Percentiles rank a stretch among this genome's conserved stretches.
Conservation (phyloP, 2,888 invertebrate species). For the Nysson spinosus region DNA sequence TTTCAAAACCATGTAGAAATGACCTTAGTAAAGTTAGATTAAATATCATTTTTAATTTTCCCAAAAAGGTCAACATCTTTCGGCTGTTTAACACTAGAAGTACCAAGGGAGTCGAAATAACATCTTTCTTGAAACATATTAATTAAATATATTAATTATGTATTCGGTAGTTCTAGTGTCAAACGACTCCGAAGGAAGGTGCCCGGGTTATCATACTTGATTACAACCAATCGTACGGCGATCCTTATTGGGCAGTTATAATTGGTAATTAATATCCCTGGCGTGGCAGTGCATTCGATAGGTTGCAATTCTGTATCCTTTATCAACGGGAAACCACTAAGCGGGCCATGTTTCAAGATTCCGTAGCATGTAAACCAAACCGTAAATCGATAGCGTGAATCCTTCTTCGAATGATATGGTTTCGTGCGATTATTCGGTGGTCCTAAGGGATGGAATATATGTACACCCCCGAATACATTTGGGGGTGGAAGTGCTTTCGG, state of each 20-base stretch:
- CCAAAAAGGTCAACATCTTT: too few relatives aligned
- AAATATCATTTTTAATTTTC: too few relatives aligned
- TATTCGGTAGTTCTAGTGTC: too few relatives aligned
- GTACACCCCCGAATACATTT: slow-evolving; percentile 63
- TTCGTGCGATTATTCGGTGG: slow-evolving; percentile 66
- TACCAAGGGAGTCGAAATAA: too few relatives aligned
- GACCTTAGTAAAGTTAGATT: too few relatives aligned
- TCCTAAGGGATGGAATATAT: slow-evolving; percentile 60
- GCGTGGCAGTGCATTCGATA: slow-evolving; percentile 29
- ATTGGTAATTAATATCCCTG: slow-evolving; percentile 53
- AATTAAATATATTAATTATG: too few relatives aligned
- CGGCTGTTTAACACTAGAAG: too few relatives aligned
- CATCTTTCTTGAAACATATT: too few relatives aligned
- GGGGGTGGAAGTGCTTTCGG: slow-evolving; percentile 27
- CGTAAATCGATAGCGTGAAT: slow-evolving; percentile 58
- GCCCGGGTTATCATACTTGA: too few relatives aligned
- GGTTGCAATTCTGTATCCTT: slow-evolving; percentile 34
- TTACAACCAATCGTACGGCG: too few relatives aligned
- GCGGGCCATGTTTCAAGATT: slow-evolving; percentile 16
- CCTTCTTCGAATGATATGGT: slow-evolving; percentile 61
- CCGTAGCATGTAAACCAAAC: slow-evolving; percentile 48
- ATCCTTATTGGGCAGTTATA: slow-evolving; percentile 15
- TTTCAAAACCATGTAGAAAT: too few relatives aligned
- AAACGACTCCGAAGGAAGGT: too few relatives aligned
- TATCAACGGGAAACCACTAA: slow-evolving; percentile 50